Evolutionary conservation across 1,140 invertebrate species (phyloP), one percentile per base, ranked within the genome.

Genomic region (Pogonognathellus flavescens): DNA sequence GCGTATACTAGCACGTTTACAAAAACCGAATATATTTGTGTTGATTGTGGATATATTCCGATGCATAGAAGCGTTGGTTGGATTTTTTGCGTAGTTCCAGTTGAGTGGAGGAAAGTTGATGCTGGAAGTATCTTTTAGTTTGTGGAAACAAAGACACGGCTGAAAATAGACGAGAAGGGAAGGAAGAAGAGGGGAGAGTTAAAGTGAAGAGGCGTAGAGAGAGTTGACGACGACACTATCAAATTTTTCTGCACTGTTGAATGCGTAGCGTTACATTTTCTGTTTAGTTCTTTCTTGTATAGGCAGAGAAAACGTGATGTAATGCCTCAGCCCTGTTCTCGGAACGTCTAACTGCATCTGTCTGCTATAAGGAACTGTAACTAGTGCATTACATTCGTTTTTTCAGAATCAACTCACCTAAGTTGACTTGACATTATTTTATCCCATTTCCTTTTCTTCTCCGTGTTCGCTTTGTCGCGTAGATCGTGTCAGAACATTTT

Each of bases 211-310:
- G 31, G 31, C 70, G 70, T 50, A 41, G 70, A 76, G 70, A 41
- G 70, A 76, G 70, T 76, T 18, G 70, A 76, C 41, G 70, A 76
- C 41, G 70, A 76, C 70, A 76, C 70, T 76, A 76, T 76, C 70
- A 76, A 76, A 76, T 76, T 76, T 76, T 76, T 76, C 70, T 76
- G 70, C 70, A 41, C 70, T 76, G 70, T 76, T 76, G 70, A 25
- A 76, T 50, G 70, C 70, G 70, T 76, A 76, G 41, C 70, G 25
- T 76, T 49, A 76, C 70, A 76, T 49, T 41, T 76, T 76, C 16
- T 76, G 70, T 76, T 76, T 76, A 18, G 16, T 76, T 76, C 70
- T 14, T n/a, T 41, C 2, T 41, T 3, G 31, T 41, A 41, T 41
- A 41, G 31, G 31, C 31, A 41, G 16, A 41, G 16, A 50, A 31